A percentile compares a stretch with the other conserved stretches of the same genome.
phyloP scores from a whole-genome alignment of 2,888 invertebrate species.

The Drosophila hawaiiensis region DNA sequence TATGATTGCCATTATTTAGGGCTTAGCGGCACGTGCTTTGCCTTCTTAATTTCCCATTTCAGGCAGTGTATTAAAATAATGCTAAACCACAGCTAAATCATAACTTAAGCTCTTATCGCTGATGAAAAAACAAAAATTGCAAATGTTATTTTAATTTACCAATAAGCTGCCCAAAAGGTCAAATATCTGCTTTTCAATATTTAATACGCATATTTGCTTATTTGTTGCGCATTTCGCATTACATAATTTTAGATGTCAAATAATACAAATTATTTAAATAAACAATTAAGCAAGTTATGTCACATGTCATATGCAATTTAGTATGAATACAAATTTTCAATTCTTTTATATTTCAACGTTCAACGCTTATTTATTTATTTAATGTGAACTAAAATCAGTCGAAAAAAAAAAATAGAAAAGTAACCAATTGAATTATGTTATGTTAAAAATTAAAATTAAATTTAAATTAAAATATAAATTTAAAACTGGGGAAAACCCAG shows the following conservation, averaged over 20 bases:
- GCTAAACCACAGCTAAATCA: slow-evolving; percentile 9
- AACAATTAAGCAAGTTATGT: background rate
- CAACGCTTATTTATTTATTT: background rate
- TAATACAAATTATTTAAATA: slow-evolving; percentile 41
- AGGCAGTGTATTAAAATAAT: slow-evolving; percentile 8
- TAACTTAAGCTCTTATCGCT: slow-evolving; percentile 6
- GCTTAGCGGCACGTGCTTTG: slow-evolving; percentile 62
- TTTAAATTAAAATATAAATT: too few relatives aligned
- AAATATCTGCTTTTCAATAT: background rate
- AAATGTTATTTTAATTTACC: slow-evolving; percentile 45
- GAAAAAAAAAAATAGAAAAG: background rate
- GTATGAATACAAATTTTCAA: background rate
- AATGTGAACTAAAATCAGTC: background rate
- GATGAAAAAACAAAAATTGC: slow-evolving; percentile 1
- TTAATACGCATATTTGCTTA: slow-evolving; percentile 7
- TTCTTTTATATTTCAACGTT: background rate
- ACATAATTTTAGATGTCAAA: slow-evolving; percentile 3
- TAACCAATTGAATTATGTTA: background rate
- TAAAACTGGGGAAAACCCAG: background rate
- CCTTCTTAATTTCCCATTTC: slow-evolving; percentile 41
- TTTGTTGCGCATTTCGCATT: slow-evolving; percentile 1
- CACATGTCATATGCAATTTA: background rate
- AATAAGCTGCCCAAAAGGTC: slow-evolving; percentile 15
- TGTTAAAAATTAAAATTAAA: too few relatives aligned
- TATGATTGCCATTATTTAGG: slow-evolving; percentile 65